Evolutionary conservation across 2,888 invertebrate genomes (phyloP), one percentile per base, ranked within the genome.

Genomic region (Dasysyrphus albostriatus): DNA sequence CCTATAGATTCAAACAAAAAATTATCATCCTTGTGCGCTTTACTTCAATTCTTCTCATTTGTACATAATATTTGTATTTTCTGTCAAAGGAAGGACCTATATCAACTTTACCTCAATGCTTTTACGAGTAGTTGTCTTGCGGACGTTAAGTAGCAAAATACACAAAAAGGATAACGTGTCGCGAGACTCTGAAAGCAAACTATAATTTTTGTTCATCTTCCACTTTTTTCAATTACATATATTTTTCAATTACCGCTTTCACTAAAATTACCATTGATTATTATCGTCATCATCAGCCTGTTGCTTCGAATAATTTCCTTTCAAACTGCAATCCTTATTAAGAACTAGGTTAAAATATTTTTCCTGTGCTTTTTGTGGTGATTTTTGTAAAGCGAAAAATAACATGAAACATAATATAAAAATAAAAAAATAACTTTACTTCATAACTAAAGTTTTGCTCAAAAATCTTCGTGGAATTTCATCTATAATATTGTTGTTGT

Each of bases 171-270:
- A 75, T 72, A 78, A 76, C 87, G 87, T 54, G 69, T 82, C 83
- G 87, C 87, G 87, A 61, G 77, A 85, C 77, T 85, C 70, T 39
- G 14, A 34, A 65, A 87, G 72, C 67, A 82, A 77, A 82, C 78
- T 83, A 87, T 87, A 79, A 77, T 87, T 87, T 87, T 79, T 83
- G 78, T 87, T 87, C 83, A 78, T 79, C 87, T 79, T 87, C 67
- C 83, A 74, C 74, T 79, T 79, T 65, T 83, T 82, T 82, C 12
- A 51, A 73, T 59, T 61, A 61, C 39, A 24, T 2, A 39, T 63
- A 65, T 87, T 61, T 29, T 44, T 5, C 14, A 69, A 49, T 49
- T 75, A 37, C 19, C 32, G 42, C n/a, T 65, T 63, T 73, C 58
- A 42, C 59, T 69, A 59, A 49, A 67, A 67, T 58, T 73, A 14